Base-by-base conservation (phyloP, 2,888 invertebrate genomes). In the Synergus gifuensis region DNA sequence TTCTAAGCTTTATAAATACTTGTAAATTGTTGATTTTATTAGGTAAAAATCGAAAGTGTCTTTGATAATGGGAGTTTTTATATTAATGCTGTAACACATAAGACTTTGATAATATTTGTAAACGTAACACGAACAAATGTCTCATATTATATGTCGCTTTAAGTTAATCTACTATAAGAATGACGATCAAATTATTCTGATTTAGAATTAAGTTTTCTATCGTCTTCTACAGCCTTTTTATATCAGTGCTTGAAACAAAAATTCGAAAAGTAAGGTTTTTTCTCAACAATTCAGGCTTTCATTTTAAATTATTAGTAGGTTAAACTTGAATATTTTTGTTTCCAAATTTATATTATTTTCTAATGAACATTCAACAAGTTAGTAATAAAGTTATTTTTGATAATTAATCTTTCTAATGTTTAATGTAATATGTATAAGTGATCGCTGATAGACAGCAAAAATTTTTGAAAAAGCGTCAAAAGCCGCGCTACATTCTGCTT, bases 1-100 rank as follows among this genome's bases (percentile, higher is more conserved):
- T 73, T 73, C 28, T 73, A 73, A 73, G 73, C 28, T 54, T 73
- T 73, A 73, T 73, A 73, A 73, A 73, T 73, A 49, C 7, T 49
- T 54, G 49, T 69, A 69, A 49, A 69, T 73, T 73, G 54, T 73
- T 73, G 54, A 69, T 73, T 73, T 73, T 73, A 73, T 46, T 54
- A 73, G 11, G 54, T 73, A 73, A 36, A 54, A 28, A 28, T 73
- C 14, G 16, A 73, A 54, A 73, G 16, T 73, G 28, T 54, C 46
- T 73, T 73, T 73, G 16, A 73, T 69, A 67, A 49, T 69, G 28
- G 46, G 28, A 73, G 28, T 73, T 54, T n/a, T 36, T 28, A 46
- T 54, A 73, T 49, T 73, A 54, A 4, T 73, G 73, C 49, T 54
- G 73, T 66, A 73, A 73, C 28, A 73, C 46, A 69, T 73, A 44